Percentiles rank a stretch among this genome's conserved stretches.
Conservation (phyloP, 2,797 vertebrate species). For the Babyrousa celebensis region DNA sequence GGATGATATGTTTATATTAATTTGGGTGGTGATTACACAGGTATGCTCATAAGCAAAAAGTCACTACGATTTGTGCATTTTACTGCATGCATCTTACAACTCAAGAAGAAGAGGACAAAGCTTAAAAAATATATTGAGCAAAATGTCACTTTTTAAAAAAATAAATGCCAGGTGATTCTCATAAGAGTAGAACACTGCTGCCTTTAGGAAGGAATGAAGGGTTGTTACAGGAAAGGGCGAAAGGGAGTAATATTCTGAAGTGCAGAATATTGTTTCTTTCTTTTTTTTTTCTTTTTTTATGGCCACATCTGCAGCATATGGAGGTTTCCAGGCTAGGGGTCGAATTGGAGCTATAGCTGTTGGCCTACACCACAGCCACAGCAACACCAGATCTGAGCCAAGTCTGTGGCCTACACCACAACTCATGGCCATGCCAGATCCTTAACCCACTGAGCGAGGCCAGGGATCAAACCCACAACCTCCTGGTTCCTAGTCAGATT, state of each 20-base stretch:
- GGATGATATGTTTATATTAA: not conserved
- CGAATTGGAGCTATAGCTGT: no score
- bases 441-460: no score
- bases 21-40: not conserved
- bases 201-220: not conserved
- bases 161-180: not conserved
- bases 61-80: not conserved
- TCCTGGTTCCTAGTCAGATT: no score
- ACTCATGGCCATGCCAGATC: no score
- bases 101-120: not conserved
- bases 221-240: not conserved
- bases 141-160: not conserved
- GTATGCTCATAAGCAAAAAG: not conserved
- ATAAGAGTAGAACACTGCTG: not conserved
- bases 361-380: no score
- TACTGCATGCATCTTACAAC: not conserved
- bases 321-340: no score
- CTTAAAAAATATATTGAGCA: not conserved
- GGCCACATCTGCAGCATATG: no score
- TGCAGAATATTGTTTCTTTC: not conserved
- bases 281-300: no score
- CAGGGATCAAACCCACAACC: no score
- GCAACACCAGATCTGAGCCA: no score
- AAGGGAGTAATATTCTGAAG: not conserved
- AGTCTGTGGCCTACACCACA: no score